Conservation (phyloP, 2,113 vertebrate species). For the Ploceus nigricollis region DNA sequence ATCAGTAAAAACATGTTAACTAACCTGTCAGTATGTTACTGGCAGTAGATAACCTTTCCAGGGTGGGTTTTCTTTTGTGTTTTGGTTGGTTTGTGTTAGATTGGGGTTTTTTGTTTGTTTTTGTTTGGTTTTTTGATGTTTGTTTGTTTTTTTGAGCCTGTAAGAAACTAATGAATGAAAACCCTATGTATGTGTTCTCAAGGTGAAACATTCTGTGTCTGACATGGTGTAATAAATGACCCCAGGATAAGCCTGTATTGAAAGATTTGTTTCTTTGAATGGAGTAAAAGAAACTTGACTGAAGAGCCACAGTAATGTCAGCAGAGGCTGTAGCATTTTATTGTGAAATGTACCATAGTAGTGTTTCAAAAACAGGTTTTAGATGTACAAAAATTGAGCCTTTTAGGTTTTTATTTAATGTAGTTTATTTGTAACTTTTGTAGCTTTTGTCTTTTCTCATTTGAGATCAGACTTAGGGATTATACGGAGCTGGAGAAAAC, state of each 20-base stretch:
- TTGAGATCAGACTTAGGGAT: neutral
- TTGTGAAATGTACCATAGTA: neutral
- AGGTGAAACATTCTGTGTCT: neutral
- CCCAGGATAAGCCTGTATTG: neutral
- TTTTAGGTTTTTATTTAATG: neutral
- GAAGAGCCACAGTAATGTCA: neutral
- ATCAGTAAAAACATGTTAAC: conserved; percentile 6
- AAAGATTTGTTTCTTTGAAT: neutral
- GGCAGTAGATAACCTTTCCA: neutral
- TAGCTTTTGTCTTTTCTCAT: neutral
- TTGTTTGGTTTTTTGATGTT: neutral
- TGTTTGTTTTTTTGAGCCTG: neutral
- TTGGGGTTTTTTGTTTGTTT: too few relatives aligned
- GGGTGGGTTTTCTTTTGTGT: neutral
- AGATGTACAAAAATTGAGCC: neutral
- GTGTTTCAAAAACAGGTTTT: neutral
- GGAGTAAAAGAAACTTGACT: neutral
- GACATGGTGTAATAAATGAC: neutral
- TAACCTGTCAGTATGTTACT: neutral
- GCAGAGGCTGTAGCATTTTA: neutral
- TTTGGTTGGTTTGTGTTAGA: neutral
- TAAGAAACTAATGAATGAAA: neutral
- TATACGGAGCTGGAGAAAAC: neutral
- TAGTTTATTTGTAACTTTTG: neutral
- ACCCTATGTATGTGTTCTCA: neutral